phyloP scores from a whole-genome alignment of 1,140 invertebrate genomes.

The Drosophila melanica region DNA sequence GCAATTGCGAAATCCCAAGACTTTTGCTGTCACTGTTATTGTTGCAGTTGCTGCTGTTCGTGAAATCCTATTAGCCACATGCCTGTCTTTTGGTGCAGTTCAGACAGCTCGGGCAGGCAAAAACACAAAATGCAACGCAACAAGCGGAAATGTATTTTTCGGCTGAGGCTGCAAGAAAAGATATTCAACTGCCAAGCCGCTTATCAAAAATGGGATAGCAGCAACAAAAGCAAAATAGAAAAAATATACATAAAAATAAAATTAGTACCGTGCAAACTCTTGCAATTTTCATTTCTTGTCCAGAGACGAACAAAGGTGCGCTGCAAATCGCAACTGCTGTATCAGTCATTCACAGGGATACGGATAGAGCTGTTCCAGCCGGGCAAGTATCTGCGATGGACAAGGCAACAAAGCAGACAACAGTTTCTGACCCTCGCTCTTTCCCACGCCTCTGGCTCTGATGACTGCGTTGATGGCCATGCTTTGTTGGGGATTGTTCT shows the following conservation, averaged over 20 bases:
- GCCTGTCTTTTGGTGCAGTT: slow-evolving; percentile 64
- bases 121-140: slow-evolving; percentile 46
- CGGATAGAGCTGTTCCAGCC: slow-evolving; percentile 13
- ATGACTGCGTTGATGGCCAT: slow-evolving; percentile 50
- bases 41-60: slow-evolving; percentile 24
- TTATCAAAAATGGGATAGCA: slow-evolving; percentile 48
- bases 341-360: slow-evolving; percentile 58
- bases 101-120: slow-evolving; percentile 35
- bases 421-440: neutral
- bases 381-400: slow-evolving; percentile 30
- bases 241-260: slow-evolving; percentile 5
- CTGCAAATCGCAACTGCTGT: slow-evolving; percentile 47
- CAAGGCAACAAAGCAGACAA: slow-evolving; percentile 3
- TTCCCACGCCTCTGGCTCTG: slow-evolving; percentile 15
- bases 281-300: slow-evolving; percentile 36
- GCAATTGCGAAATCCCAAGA: slow-evolving; percentile 61
- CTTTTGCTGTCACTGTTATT: slow-evolving; percentile 29
- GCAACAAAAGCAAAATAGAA: neutral
- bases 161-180: slow-evolving; percentile 57
- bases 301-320: neutral
- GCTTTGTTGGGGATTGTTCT: slow-evolving; percentile 42
- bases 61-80: slow-evolving; percentile 78
- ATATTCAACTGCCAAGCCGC: slow-evolving; percentile 69
- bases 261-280: slow-evolving; percentile 26
- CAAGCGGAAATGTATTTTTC: slow-evolving; percentile 59